Conservation (phyloP, 2,888 invertebrate genomes). For the Macroteleia sp. region DNA sequence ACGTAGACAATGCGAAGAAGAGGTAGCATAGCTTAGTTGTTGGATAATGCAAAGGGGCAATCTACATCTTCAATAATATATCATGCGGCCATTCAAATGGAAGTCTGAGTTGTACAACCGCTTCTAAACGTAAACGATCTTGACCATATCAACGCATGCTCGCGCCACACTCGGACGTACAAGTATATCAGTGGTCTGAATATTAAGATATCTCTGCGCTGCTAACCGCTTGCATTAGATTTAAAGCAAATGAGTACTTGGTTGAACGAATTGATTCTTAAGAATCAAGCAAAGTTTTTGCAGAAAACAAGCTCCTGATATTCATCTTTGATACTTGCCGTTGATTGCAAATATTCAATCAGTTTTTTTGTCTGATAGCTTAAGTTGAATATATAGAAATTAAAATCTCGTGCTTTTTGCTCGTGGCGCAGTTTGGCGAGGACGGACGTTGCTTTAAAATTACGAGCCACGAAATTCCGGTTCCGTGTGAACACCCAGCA, state of each 20-base stretch:
- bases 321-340: too few species aligned
- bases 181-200: slow-evolving; percentile 65
- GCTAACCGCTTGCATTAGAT: slow-evolving; percentile 8
- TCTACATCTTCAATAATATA: slow-evolving; percentile 81
- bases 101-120: slow-evolving; percentile 45
- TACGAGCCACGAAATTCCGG: slow-evolving; percentile 68
- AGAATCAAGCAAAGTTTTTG: too few species aligned
- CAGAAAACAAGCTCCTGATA: too few species aligned
- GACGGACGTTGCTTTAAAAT: slow-evolving; percentile 25
- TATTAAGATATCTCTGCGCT: slow-evolving; percentile 70
- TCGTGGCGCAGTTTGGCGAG: background rate
- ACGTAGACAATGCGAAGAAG: slow-evolving; percentile 76
- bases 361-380: too few species aligned
- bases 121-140: slow-evolving; percentile 63
- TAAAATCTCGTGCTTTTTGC: slow-evolving; percentile 27
- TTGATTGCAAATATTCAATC: too few species aligned
- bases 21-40: slow-evolving; percentile 43
- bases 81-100: slow-evolving; percentile 68
- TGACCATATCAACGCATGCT: slow-evolving; percentile 57
- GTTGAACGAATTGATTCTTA: too few species aligned
- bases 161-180: slow-evolving; percentile 46
- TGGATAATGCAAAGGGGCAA: slow-evolving; percentile 73
- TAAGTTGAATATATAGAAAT: too few species aligned
- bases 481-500: slow-evolving; percentile 72
- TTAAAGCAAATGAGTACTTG: slow-evolving; percentile 25